phyloP scores from a whole-genome alignment of 2,888 invertebrate species.

The Drosophila mimica region DNA sequence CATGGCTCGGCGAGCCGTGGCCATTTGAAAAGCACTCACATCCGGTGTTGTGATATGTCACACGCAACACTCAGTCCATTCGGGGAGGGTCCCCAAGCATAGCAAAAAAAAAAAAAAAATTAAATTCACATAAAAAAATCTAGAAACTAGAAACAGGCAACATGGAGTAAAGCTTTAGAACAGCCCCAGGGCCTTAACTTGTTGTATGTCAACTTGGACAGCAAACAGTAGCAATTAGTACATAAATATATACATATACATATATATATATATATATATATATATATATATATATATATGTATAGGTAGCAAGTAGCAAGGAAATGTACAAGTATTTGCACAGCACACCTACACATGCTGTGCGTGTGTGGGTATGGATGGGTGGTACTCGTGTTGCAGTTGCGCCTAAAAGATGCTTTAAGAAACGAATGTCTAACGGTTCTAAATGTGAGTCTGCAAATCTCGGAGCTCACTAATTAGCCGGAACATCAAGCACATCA shows the following conservation, averaged over 20 bases:
- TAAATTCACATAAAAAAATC: constrained; percentile 11
- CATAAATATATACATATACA: constrained; percentile 34
- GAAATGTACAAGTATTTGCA: constrained; percentile 34
- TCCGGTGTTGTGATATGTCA: constrained; percentile 56
- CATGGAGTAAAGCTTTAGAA: constrained; percentile 63
- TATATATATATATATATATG: constrained; percentile 20
- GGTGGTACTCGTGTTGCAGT: constrained; percentile 68
- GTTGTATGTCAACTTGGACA: constrained; percentile 76
- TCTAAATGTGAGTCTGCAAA: constrained; percentile 1
- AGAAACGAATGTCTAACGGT: constrained; percentile 42
- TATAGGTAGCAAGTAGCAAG: constrained; percentile 15
- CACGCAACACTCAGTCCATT: constrained; percentile 54
- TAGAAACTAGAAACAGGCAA: constrained; percentile 46
- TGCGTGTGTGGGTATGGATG: constrained; percentile 2
- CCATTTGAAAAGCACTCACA: constrained; percentile 35
- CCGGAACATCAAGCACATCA: constrained; percentile 35
- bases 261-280: neutral
- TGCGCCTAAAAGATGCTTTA: constrained; percentile 72
- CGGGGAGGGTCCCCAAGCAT: constrained; percentile 34
- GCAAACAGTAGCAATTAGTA: constrained; percentile 68
- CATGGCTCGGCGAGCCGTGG: constrained; percentile 22
- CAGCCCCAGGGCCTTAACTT: constrained; percentile 67
- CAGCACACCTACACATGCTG: constrained; percentile 16
- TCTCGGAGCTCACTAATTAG: constrained; percentile 54
- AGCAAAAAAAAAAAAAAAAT: constrained; percentile 23